Percentiles rank a stretch among this genome's conserved stretches.
phyloP scores from a whole-genome alignment of 2,888 invertebrate species.

The Cheiracanthium punctorium region DNA sequence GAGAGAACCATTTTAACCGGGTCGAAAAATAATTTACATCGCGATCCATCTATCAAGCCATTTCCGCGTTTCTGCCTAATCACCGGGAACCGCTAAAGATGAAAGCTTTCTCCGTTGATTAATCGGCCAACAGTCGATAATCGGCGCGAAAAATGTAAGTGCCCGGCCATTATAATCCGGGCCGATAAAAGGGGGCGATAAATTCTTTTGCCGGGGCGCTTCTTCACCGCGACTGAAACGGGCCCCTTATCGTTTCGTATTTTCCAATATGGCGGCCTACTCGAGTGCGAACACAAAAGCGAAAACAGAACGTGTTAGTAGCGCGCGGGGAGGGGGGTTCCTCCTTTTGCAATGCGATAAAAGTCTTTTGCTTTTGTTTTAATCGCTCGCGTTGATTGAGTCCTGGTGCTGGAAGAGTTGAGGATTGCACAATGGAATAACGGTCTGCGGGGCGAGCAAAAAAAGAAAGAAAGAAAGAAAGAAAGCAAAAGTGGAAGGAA shows the following conservation, averaged over 20 bases:
- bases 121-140: conserved; percentile 66
- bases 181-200: conserved; percentile 67
- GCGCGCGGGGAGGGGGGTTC: too few relatives aligned
- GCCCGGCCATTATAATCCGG: conserved; percentile 67
- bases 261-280: conserved; percentile 67
- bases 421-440: conserved; percentile 34
- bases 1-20: conserved; percentile 55
- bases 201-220: conserved; percentile 64
- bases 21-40: conserved; percentile 70
- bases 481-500: too few relatives aligned
- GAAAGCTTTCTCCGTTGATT: conserved; percentile 61
- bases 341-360: conserved; percentile 42
- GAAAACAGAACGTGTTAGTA: conserved; percentile 27
- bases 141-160: conserved; percentile 69
- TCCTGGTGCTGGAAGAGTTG: conserved; percentile 55
- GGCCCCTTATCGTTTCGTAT: conserved; percentile 50
- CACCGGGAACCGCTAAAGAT: conserved; percentile 62
- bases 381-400: conserved; percentile 62
- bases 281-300: conserved; percentile 63
- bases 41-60: conserved; percentile 61
- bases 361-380: conserved; percentile 63
- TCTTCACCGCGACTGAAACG: conserved; percentile 67
- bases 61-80: conserved; percentile 55
- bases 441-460: neutral
- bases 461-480: conserved; percentile 5